Base-by-base conservation (phyloP, 92 coral and sea anemone species). In the Paramuricea clavata region DNA sequence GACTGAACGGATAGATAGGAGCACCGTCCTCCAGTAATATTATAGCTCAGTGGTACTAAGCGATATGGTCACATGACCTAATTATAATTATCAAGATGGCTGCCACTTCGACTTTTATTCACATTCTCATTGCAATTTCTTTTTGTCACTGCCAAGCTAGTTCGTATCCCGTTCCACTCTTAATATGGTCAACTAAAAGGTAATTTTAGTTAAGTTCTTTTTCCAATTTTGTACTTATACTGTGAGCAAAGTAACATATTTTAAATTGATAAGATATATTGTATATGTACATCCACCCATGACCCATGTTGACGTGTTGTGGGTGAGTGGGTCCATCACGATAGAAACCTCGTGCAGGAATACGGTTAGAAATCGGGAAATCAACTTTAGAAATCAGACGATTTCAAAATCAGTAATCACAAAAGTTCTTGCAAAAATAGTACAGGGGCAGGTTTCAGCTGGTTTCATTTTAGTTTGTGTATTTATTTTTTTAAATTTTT, bases 181-280 rank as follows among this genome's bases (percentile, higher is more conserved):
- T 97, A 35, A 93, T 97, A 57, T 97, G 99, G 99, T 97, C 99
- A 1, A 92, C 92, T 50, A 94, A 97, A 81, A 94, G 99, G 99
- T 91, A 90, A 93, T 86, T 50, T 7, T 36, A n/a, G n/a, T 2
- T 73, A 16, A 35, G 30, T 7, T 12, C 49, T 11, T 1, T 32
- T 41, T 31, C 26, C 43, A 32, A 15, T 19, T 52, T 6, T 12
- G 32, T 33, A 36, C 15, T 19, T 23, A 28, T 8, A 16, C 30
- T 3, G 32, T 36, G 25, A 41, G 27, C 39, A 78, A 12, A n/a
- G 27, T 65, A 16, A 61, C 32, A 12, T 30, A 15, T 12, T 41
- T 28, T 57, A 23, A 31, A 56, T 27, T 16, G 17, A 25, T 15
- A 10, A 81, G 15, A 65, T 32, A 27, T 60, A 0, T 60, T n/a